Base-by-base conservation (phyloP, 2,888 invertebrate species). In the Sabatieria punctata region DNA sequence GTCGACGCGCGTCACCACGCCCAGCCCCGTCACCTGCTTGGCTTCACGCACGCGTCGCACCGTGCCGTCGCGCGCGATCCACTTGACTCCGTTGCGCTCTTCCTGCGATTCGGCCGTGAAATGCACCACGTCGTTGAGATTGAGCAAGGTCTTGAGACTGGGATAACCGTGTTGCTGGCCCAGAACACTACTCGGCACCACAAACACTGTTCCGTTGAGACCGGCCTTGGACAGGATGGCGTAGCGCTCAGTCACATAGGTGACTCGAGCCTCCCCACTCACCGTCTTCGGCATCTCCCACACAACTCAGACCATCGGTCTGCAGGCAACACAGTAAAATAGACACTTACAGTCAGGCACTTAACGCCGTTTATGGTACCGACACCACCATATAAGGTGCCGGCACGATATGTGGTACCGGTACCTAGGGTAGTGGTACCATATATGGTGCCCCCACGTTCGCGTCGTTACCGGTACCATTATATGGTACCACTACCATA, bases 1-100 rank as follows among this genome's bases (percentile, higher is more conserved):
- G 24, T 62, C 62, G 42, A 58, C 59, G 47, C 65, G 65, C 50
- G 33, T 30, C 8, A 47, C 36, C 11, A 21, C 36, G 6, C 47
- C 47, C 22, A 25, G 25, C 35, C 36, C 47, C 23, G 41, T 35
- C 30, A 36, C 18, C 44, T 30, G 11, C 30, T 30, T 15, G 11
- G 30, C 30, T n/a, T n/a, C n/a, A n/a, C n/a, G n/a, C n/a, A n/a
- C n/a, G n/a, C n/a, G n/a, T n/a, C n/a, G n/a, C 22, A 42, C 42
- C 26, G 27, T 18, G 4, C 42, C 42, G 42, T 42, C 42, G 18
- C 25, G 3, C 15, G 27, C 26, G 26, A 13, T 13, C 42, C 42
- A 46, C 19, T 41, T 41, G 23, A 40, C 26, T 4, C 46, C 46
- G 21, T 46, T 46, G 19, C 25, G 41, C 25, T 46, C 46, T 13